These are phyloP conservation scores for Luperina testacea DNA, from an alignment of 2,888 invertebrate species.

Conservation along the genomic window DNA sequence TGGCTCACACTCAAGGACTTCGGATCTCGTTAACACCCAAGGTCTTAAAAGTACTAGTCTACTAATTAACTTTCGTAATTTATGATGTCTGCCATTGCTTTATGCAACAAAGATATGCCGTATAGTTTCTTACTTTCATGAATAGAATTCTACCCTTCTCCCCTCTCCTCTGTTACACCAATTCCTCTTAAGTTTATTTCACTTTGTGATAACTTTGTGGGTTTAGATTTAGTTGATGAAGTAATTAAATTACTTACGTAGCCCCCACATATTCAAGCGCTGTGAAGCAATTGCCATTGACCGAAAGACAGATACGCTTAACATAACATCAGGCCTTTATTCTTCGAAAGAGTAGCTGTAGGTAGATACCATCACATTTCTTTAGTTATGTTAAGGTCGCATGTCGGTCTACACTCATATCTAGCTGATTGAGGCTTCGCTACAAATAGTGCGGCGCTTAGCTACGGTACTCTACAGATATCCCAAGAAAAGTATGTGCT, in stretches of 20 bases:
- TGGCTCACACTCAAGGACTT: slow-evolving; percentile 35
- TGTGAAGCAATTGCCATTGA: neutral
- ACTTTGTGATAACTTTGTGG: neutral
- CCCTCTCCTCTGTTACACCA: neutral
- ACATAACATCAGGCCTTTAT: neutral
- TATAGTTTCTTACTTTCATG: neutral
- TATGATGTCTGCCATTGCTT: slow-evolving; percentile 22
- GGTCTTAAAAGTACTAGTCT: slow-evolving; percentile 18
- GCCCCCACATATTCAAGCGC: neutral
- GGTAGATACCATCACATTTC: neutral
- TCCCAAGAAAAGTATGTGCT: neutral
- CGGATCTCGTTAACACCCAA: slow-evolving; percentile 24
- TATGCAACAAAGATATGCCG: neutral
- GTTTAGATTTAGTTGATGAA: neutral
- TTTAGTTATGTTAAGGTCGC: neutral
- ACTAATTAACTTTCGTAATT: slow-evolving; percentile 31
- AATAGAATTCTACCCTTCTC: neutral
- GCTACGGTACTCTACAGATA: neutral
- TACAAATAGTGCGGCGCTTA: neutral
- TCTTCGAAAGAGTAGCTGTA: neutral
- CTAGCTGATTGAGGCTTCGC: neutral
- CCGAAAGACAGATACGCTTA: neutral
- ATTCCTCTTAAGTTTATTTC: neutral
- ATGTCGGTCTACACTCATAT: neutral
- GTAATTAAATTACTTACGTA: neutral